These are phyloP conservation scores for Trematomus loennbergii DNA, from an alignment of 2,113 vertebrate genomes.

Conservation along the genomic window DNA sequence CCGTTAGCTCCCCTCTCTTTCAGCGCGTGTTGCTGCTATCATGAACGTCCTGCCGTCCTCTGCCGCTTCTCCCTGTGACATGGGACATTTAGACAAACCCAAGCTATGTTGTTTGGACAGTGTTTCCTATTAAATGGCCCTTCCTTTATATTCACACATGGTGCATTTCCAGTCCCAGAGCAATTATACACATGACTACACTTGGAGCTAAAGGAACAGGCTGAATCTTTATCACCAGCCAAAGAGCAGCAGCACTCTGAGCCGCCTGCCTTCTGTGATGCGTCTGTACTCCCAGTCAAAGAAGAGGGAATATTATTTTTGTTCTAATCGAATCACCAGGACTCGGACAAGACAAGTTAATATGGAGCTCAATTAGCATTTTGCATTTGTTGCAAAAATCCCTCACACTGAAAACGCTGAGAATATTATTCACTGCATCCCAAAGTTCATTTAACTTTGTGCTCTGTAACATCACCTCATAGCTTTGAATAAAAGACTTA, in stretches of 20 bases:
- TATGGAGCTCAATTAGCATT: conserved; percentile 54
- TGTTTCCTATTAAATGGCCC: conserved; percentile 77
- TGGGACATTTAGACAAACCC: conserved; percentile 75
- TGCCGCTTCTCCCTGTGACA: conserved; percentile 67
- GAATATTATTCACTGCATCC: conserved; percentile 47
- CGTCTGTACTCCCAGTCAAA: conserved; percentile 79
- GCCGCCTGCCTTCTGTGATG: conserved; percentile 64
- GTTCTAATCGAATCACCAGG: conserved; percentile 74
- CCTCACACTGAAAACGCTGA: conserved; percentile 26
- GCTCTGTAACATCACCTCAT: conserved; percentile 20
- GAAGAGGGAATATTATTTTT: conserved; percentile 74
- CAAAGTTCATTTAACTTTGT: conserved; percentile 30
- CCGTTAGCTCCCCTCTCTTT: conserved; percentile 7
- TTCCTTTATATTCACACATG: conserved; percentile 83
- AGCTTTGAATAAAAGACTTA: conserved; percentile 27
- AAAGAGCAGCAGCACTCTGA: conserved; percentile 70
- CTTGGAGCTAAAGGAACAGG: conserved; percentile 80
- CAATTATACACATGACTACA: conserved; percentile 84
- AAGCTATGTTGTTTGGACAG: conserved; percentile 79
- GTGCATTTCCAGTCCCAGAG: conserved; percentile 82
- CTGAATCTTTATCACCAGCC: conserved; percentile 81
- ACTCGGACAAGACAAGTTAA: conserved; percentile 51
- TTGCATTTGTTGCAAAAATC: conserved; percentile 63
- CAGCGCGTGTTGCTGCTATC: conserved; percentile 36
- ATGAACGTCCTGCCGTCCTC: conserved; percentile 48